Base-by-base conservation (phyloP, 2,113 vertebrate species). In the Stigmatopora argus region DNA sequence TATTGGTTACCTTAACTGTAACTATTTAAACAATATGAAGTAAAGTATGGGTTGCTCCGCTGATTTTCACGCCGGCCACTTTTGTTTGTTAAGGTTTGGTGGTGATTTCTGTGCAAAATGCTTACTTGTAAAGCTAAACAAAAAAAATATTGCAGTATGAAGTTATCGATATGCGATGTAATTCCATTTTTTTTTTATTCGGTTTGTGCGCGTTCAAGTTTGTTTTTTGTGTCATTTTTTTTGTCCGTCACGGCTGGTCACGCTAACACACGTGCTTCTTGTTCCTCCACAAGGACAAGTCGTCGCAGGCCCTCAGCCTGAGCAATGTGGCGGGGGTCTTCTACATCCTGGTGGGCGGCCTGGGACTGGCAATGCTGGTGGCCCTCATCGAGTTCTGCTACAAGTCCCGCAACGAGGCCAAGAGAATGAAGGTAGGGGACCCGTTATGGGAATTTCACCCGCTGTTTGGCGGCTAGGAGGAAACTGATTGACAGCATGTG, bases 321-420 rank as follows among this genome's bases (percentile, higher is more conserved):
- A 98, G 96, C 93, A 99, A 99, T 88, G 97, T 99, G 84, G 97
- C 97, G 34, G 97, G 97, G 89, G 97, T 99, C 91, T 99, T 99
- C 95, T 99, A 99, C 93, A 99, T 99, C 93, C 95, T 99, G 85
- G 97, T 99, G 80, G 97, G 97, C 87, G 97, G 97, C 90, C 90
- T 99, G 91, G 97, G 97, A 85, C 93, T 99, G 90, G 97, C 97
- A 84, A 99, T 99, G 97, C 95, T 99, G 92, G 97, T 99, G 93
- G 97, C 97, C 88, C 93, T 99, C 93, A 97, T 99, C 90, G 97
- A 99, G 72, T 99, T 99, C 96, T 99, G 97, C 96, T 99, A 99
- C 96, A 99, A 99, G 94, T 99, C 97, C 81, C 95, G 96, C 92
- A 96, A 97, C 91, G 97, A 99, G 90, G 97, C 97, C 91, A 98